Evolutionary conservation across 2,888 invertebrate species (phyloP).

Genomic region (Macrophya annulata): DNA sequence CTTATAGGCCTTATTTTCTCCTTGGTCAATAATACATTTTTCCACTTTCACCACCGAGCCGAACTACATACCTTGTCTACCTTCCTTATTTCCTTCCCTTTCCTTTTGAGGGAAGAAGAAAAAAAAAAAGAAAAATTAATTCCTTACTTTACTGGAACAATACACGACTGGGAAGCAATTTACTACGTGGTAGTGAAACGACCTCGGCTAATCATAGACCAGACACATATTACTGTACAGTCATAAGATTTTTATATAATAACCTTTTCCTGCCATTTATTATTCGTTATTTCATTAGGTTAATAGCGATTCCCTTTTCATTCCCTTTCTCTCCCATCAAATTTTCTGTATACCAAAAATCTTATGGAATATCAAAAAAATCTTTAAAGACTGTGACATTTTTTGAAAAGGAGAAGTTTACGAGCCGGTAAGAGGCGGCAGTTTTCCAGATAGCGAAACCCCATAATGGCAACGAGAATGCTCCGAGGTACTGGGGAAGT

Average conservation of each 20-base stretch:
- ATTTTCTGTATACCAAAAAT: not conserved
- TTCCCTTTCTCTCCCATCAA: too few species aligned
- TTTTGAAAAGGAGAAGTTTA: not conserved
- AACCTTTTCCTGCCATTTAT: not conserved
- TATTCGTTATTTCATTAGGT: too few species aligned
- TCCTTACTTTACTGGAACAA: constrained; percentile 11
- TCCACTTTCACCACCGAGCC: constrained; percentile 15
- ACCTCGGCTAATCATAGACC: not conserved
- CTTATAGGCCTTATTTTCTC: constrained; percentile 26
- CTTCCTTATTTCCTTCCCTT: not conserved
- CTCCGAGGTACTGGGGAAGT: constrained; percentile 43
- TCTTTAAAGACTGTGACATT: not conserved
- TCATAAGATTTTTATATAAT: not conserved
- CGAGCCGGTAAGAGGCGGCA: constrained; percentile 6
- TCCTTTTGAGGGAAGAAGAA: not conserved
- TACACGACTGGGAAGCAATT: constrained; percentile 8
- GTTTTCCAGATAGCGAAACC: constrained; percentile 22
- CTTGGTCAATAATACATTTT: constrained; percentile 38
- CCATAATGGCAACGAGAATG: constrained; percentile 43
- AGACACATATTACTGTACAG: constrained; percentile 6
- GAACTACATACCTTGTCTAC: not conserved
- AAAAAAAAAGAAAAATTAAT: constrained; percentile 32
- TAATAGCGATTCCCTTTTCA: too few species aligned
- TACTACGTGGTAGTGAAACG: not conserved
- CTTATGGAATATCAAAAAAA: not conserved